These are phyloP conservation scores for Amphilophus citrinellus DNA, from an alignment of 2,113 vertebrate species.

Conservation along the genomic window DNA sequence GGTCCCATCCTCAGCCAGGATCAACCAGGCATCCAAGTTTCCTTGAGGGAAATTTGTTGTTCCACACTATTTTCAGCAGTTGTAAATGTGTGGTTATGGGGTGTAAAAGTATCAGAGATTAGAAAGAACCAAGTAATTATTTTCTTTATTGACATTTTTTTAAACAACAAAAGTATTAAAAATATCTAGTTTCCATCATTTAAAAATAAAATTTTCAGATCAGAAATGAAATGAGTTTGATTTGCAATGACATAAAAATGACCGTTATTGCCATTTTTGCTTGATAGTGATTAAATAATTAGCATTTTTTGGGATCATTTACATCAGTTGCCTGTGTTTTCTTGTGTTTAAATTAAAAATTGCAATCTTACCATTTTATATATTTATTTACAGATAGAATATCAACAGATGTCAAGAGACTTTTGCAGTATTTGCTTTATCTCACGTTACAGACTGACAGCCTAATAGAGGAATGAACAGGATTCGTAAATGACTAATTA, in stretches of 20 bases:
- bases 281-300: neutral
- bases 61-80: conserved; percentile 7
- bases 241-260: neutral
- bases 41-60: conserved; percentile 26
- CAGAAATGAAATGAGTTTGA: neutral
- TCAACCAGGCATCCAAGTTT: conserved; percentile 5
- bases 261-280: neutral
- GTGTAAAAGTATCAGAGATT: conserved; percentile 18
- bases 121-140: neutral
- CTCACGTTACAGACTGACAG: neutral
- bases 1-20: conserved; percentile 21
- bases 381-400: neutral
- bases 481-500: neutral
- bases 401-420: neutral
- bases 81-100: conserved; percentile 1
- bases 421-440: neutral
- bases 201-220: neutral
- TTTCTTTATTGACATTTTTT: neutral
- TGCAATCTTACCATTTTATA: neutral
- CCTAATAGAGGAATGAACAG: neutral
- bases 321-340: neutral
- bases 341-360: neutral
- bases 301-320: neutral
- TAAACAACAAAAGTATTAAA: neutral
- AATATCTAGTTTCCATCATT: neutral